Evolutionary conservation across 2,113 vertebrate genomes (phyloP).

Genomic region (Albula glossodonta): DNA sequence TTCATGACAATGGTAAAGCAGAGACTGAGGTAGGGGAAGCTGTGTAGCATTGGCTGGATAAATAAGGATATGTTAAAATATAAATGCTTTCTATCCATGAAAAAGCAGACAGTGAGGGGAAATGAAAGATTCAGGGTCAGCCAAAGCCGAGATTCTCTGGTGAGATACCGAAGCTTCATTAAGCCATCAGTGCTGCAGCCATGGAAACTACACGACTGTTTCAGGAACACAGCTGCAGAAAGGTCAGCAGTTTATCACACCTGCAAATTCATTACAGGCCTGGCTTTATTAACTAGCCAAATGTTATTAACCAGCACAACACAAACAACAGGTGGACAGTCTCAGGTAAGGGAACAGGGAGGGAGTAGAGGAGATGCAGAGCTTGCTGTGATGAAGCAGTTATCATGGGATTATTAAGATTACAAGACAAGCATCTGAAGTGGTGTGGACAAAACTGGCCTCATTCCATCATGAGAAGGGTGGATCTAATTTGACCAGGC

Average conservation of each 20-base stretch:
- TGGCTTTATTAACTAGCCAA: not conserved
- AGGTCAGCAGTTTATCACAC: not conserved
- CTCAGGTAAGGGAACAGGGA: not conserved
- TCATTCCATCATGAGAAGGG: too few species aligned
- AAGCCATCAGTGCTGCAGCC: not conserved
- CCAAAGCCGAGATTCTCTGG: not conserved
- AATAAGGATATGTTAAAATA: not conserved
- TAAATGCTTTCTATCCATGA: not conserved
- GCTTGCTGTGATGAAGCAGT: not conserved
- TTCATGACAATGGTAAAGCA: not conserved
- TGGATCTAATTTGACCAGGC: too few species aligned
- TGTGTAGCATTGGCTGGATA: not conserved
- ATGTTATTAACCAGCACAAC: constrained; percentile 7
- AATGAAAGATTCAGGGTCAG: not conserved
- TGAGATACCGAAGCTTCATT: constrained; percentile 11
- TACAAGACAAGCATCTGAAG: too few species aligned
- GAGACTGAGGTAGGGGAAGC: not conserved
- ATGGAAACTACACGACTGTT: not conserved
- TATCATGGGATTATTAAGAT: not conserved
- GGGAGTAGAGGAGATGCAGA: not conserved
- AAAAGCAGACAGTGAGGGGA: constrained; percentile 4
- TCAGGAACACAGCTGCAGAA: not conserved
- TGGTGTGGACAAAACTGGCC: too few species aligned
- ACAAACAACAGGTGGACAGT: constrained; percentile 1
- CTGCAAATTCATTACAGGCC: not conserved